Percentiles rank a stretch among this genome's conserved stretches.
Conservation (phyloP, 2,113 vertebrate genomes). For the Leptobrachium ailaonicum region DNA sequence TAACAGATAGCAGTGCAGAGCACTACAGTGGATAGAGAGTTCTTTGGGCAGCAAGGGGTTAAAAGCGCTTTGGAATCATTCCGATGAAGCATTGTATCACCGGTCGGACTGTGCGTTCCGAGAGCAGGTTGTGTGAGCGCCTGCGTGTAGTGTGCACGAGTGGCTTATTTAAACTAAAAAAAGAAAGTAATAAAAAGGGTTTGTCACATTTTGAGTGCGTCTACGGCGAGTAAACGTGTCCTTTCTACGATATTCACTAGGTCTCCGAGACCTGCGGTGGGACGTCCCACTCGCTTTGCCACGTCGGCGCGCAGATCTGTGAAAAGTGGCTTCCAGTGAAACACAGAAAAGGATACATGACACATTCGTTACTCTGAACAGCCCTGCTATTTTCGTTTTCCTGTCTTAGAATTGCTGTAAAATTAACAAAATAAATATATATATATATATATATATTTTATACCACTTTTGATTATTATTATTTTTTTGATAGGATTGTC, state of each 20-base stretch:
- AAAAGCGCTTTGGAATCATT: not conserved
- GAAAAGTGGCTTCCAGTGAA: conserved; percentile 29
- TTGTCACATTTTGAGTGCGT: not conserved
- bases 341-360: not conserved
- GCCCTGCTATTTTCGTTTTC: not conserved
- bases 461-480: too few relatives aligned
- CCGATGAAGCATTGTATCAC: not conserved
- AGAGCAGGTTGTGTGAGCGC: not conserved
- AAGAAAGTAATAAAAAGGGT: not conserved
- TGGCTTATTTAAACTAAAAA: not conserved
- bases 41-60: not conserved
- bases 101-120: too few relatives aligned
- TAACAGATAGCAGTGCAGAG: not conserved
- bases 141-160: not conserved
- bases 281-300: not conserved
- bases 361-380: not conserved
- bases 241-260: not conserved
- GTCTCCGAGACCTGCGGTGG: not conserved
- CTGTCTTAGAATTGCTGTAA: conserved; percentile 5
- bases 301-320: conserved; percentile 1
- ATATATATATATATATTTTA: not conserved
- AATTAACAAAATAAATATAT: conserved; percentile 1
- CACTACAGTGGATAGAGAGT: not conserved
- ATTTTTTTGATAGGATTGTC: conserved; percentile 32
- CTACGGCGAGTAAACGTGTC: not conserved